phyloP scores from a whole-genome alignment of 2,113 vertebrate genomes.

The Tursiops truncatus region DNA sequence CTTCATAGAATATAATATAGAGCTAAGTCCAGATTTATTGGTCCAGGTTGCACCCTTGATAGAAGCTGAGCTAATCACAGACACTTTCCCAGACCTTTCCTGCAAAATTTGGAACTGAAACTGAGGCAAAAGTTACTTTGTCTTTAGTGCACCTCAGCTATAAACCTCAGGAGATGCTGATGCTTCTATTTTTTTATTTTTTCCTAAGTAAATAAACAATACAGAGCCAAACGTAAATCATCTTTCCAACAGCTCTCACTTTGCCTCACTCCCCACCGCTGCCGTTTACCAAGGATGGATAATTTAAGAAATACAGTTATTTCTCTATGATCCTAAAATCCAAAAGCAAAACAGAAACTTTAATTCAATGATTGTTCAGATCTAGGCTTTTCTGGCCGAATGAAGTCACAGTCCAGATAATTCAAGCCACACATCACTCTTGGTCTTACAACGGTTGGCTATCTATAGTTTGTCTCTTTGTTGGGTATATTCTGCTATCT shows the following conservation, averaged over 20 bases:
- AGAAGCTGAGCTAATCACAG: background rate
- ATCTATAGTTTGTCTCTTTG: conserved; percentile 9
- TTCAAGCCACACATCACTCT: background rate
- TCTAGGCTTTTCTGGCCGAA: background rate
- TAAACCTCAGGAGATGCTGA: background rate
- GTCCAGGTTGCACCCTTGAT: background rate
- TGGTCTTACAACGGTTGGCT: background rate
- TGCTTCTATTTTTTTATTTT: background rate
- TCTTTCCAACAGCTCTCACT: background rate
- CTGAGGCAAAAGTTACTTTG: background rate
- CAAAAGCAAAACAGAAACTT: background rate
- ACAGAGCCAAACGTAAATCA: background rate
- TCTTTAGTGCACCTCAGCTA: background rate
- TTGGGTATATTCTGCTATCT: conserved; percentile 44
- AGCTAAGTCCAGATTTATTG: too few relatives aligned
- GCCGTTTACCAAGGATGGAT: background rate
- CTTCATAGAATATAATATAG: background rate
- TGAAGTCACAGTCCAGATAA: background rate
- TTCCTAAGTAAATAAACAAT: background rate
- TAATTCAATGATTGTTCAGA: background rate
- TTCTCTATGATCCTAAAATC: conserved; percentile 7
- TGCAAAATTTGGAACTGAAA: background rate
- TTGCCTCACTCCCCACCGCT: background rate
- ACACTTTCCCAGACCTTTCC: background rate
- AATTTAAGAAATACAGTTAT: background rate